Base-by-base conservation (phyloP, 30 jellyfish, hydroid and myxozoan species). In the Calvadosia cruxmelitensis region DNA sequence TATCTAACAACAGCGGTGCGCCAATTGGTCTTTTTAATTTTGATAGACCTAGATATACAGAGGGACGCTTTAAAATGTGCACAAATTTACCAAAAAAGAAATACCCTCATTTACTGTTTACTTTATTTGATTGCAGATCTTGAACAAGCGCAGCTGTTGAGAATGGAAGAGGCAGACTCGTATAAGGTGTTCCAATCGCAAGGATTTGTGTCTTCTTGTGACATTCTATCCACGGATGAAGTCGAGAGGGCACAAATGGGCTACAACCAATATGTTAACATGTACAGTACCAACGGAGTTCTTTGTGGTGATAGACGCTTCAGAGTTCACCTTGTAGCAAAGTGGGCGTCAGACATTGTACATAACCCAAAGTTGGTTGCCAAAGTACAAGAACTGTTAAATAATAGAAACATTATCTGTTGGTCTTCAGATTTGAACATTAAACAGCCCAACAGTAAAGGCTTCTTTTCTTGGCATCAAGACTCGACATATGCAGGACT, bases 371-470 rank as follows among this genome's bases (percentile, higher is more conserved):
- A 31, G 42, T 27, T 34, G 26, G 20, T 34, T 25, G 1, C 16
- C 16, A 63, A 25, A 24, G 49, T 63, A 25, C 72, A 34, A 63
- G 34, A 63, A 63, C 31, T 34, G 16, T 63, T 63, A 29, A 63
- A 63, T 25, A 63, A 63, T 63, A 42, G 42, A 25, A 63, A 63
- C 29, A 2, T 34, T 23, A 23, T 24, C 33, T 63, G 31, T 24
- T 24, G 31, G 53, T 63, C 34, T 23, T 63, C 52, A 23, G 34
- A 63, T 3, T 2, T 25, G 29, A 63, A 3, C 29, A 2, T 63
- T 31, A 2, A 3, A 63, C 3, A 2, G 3, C 48, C 34, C 27
- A 63, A 2, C 3, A 63, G 72, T 29, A 25, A 25, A 23, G 72
- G 72, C 16, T 63, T 23, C 1, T 23, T 31, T 63, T 25, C 34